Evolutionary conservation across 1,140 invertebrate genomes (phyloP), one percentile per base, ranked within the genome.

Genomic region (Octopus bimaculoides): DNA sequence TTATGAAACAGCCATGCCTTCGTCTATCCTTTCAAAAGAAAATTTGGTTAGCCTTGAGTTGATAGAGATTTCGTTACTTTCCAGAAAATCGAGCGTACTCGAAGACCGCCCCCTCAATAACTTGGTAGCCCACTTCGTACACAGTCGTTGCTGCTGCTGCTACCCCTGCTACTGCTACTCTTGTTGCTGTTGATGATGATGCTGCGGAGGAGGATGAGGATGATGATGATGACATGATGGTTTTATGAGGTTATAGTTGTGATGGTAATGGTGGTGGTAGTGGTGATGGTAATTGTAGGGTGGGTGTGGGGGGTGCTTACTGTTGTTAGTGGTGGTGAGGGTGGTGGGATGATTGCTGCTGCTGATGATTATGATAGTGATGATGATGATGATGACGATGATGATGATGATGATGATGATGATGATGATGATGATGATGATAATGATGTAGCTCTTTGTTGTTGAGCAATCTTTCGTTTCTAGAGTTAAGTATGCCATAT

Each of bases 251-350:
- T 52, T 82, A 83, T 4, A 77, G 66, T 52, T 77, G 79, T 73
- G 79, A 82, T 79, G 89, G 87, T 71, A 74, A 79, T n/a, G 82
- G 81, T 20, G 84, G 82, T 41, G 80, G 82, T 17, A 81, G 82
- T 10, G 81, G 77, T 12, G 78, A 77, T 52, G 78, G 54, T 55
- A 80, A 74, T 52, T 77, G 77, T 52, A 83, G 82, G 52, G 80
- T 81, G 7, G 81, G 81, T 20, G 83, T 84, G 0, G 84, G 84
- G 20, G 83, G 83, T 2, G 0, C 0, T 41, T 41, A 2, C 77
- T 7, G 80, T 75, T 41, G 71, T 77, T 26, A 74, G 78, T 52
- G 79, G 76, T 3, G 82, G 80, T 17, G 87, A 84, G 0, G 89
- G 87, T 41, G 86, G 86, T 3, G 79, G 80, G 76, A 41, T 41